Evolutionary conservation across 92 coral and sea anemone species (phyloP), one percentile per base, ranked within the genome.

Genomic region (Phymanthus crucifer): DNA sequence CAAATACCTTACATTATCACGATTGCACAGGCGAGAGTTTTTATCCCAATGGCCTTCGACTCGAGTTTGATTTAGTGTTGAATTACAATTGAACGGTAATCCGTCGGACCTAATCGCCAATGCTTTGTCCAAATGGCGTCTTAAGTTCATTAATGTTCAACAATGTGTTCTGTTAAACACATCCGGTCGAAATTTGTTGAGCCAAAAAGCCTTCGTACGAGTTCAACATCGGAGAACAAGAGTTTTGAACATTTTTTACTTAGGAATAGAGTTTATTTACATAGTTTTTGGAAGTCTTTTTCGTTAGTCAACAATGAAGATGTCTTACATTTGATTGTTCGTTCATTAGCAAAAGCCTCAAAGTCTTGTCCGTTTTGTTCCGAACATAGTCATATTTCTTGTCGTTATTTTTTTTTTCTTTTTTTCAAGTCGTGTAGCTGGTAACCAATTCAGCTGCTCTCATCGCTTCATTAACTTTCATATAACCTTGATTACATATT

Each of bases 261-360:
- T 40, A 54, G 57, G 72, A 85, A 78, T 61, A 26, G 18, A 33
- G 29, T 65, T 85, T 89, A 89, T 87, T 89, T 84, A 92, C 93
- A 84, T 43, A 80, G 68, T 86, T 73, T 90, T 92, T 87, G 78
- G 86, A 38, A 86, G 45, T 79, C 79, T 83, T 91, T 88, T 83
- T 71, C 86, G 78, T 78, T 87, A 81, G 92, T 81, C 84, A 89
- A 89, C 91, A 89, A 75, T 78, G 54, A 4, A 16, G 24, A 66
- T 6, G 47, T 34, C 69, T 79, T 19, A 5, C 16, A 40, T 0
- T 38, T 36, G 33, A 10, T 67, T 79, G 81, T 77, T 21, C 26
- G 31, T 12, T 77, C 72, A 77, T 56, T 77, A 77, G 6, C 12
- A 5, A 12, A 33, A 77, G 65, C 81, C 73, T 18, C 81, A 64